Percentiles rank a stretch among this genome's conserved stretches.
These are phyloP conservation scores for Camponotus floridanus DNA, from an alignment of 1,140 invertebrate genomes.

Conservation along the genomic window DNA sequence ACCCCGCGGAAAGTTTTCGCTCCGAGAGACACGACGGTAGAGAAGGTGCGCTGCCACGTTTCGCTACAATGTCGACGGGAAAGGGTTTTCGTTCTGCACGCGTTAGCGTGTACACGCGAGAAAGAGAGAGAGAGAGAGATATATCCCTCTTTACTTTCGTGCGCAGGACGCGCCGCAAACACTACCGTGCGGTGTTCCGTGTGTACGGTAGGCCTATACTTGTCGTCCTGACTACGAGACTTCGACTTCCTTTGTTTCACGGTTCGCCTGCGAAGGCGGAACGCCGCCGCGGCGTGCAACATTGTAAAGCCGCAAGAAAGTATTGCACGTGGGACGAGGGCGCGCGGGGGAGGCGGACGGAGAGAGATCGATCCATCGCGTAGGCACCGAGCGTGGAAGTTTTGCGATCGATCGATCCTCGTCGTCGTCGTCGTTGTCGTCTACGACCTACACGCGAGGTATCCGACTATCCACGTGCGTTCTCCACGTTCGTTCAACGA, in stretches of 20 bases:
- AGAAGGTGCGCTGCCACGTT: background rate
- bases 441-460: constrained; percentile 57
- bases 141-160: constrained; percentile 60
- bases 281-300: constrained; percentile 63
- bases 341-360: constrained; percentile 9
- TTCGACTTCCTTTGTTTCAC: constrained; percentile 74
- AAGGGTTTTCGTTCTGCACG: constrained; percentile 51
- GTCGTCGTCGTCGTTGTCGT: background rate
- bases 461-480: constrained; percentile 29
- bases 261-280: constrained; percentile 66
- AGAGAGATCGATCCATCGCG: constrained; percentile 67
- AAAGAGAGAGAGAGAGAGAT: background rate
- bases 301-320: constrained; percentile 68
- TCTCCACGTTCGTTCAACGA: constrained; percentile 52
- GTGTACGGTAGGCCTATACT: constrained; percentile 51
- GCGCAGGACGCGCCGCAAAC: constrained; percentile 53
- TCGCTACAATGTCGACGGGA: constrained; percentile 57
- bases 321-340: constrained; percentile 58
- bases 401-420: constrained; percentile 67
- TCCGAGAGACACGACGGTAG: background rate
- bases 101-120: constrained; percentile 55
- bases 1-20: background rate
- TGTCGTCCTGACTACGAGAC: constrained; percentile 64
- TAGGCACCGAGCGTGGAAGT: constrained; percentile 57
- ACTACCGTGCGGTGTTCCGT: background rate